Conservation (phyloP, 2,888 invertebrate genomes). For the Lingula anatina region DNA sequence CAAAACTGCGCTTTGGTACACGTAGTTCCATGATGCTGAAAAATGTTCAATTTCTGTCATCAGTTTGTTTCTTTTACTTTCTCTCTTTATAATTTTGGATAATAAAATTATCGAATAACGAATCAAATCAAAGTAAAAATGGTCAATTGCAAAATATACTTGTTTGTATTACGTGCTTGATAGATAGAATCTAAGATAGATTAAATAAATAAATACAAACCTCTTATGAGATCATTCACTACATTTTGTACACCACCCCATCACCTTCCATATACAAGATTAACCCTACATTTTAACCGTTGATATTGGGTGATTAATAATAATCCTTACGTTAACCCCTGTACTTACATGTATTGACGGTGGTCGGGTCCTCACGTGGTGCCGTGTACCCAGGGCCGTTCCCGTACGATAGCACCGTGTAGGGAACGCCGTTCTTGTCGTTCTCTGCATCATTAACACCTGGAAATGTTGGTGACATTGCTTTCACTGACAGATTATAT, state of each 20-base stretch:
- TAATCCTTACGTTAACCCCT: too few relatives aligned
- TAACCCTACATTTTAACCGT: too few relatives aligned
- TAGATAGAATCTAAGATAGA: too few relatives aligned
- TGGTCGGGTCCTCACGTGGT: conserved; percentile 20
- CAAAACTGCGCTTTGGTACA: conserved; percentile 19
- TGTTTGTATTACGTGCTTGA: too few relatives aligned
- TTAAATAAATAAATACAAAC: too few relatives aligned
- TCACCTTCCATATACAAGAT: not conserved
- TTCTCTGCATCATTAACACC: not conserved
- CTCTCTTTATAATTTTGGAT: too few relatives aligned
- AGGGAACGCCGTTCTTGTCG: conserved; percentile 22
- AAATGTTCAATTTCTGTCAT: conserved; percentile 2
- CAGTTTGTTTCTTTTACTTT: not conserved
- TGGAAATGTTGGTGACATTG: not conserved
- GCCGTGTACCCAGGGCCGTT: conserved; percentile 31
- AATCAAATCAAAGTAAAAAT: too few relatives aligned
- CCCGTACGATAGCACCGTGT: conserved; percentile 33
- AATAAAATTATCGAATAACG: too few relatives aligned
- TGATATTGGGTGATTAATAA: too few relatives aligned
- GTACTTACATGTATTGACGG: conserved; percentile 20
- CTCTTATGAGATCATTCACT: too few relatives aligned
- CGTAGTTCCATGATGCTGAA: conserved; percentile 18
- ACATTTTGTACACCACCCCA: too few relatives aligned
- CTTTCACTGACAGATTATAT: not conserved
- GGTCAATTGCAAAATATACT: too few relatives aligned